Evolutionary conservation across 1,140 invertebrate genomes (phyloP), one percentile per base, ranked within the genome.

Genomic region (Drosophila hydei): DNA sequence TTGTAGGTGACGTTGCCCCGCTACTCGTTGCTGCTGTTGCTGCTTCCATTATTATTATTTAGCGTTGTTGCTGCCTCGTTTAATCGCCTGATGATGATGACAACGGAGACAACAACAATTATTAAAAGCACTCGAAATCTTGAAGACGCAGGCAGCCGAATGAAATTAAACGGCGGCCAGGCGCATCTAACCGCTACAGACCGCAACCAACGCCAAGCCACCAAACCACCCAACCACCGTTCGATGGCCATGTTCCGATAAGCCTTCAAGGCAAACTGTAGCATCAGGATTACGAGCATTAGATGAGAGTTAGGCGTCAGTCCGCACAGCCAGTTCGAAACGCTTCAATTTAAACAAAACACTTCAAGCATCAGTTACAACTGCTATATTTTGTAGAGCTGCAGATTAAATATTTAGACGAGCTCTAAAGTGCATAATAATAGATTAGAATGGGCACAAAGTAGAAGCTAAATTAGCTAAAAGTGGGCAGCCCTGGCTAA

Each of bases 51-150:
- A 16, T 58, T 64, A 61, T 38, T 72, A 54, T 48, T 72, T 21
- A 21, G 43, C 43, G 21, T 55, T 81, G 79, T 77, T 67, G 75
- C 55, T 87, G 81, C 74, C 77, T 87, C 74, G 77, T 87, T 85
- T 85, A 85, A 85, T 85, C 81, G 77, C 60, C 54, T 45, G 54
- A 56, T 77, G 75, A 65, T 77, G 71, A 77, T 87, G 77, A 87
- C 48, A 38, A 67, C 50, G 45, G 45, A 77, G 72, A 36, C 43
- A 59, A 33, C 63, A 6, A 55, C 63, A 42, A 61, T 79, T 45
- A 87, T 87, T 80, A 85, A 85, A 87, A 85, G 70, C 81, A 77
- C 77, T 85, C 62, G 65, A 75, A 65, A 83, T 78, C 80, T 75
- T 54, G 33, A 58, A 71, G 68, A 65, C 52, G 45, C 68, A 71